Evolutionary conservation across 2,888 invertebrate genomes (phyloP), one percentile per base, ranked within the genome.

Genomic region (Limnephilus lunatus): DNA sequence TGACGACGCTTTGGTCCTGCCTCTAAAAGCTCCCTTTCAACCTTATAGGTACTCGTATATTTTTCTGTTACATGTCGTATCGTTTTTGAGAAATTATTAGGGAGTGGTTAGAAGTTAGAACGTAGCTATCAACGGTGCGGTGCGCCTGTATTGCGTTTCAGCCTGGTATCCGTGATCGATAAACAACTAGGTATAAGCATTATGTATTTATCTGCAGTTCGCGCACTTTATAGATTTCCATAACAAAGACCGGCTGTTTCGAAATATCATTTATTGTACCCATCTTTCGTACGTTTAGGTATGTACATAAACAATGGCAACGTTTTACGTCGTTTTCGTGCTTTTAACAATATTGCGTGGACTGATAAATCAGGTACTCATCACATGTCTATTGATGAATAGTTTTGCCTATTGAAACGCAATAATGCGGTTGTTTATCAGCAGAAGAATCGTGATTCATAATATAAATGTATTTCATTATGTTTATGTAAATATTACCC

Each of bases 141-240:
- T 25, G 25, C 68, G 68, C 68, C 25, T 68, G 25, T 25, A 25
- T 39, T 85, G 39, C 85, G 85, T 32, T 85, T 35, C 35, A 85
- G 19, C 39, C 32, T 7, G 7, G 15, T 39, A 35, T 85, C 85
- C 85, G 85, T 85, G 39, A 39, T 85, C 31, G 85, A 85, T 85
- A 85, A 85, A 25, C 25, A 85, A 19, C 32, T 9, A 35, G 4
- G 3, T 35, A 39, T 85, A 35, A 39, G 25, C 25, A 68, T 35
- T 39, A 39, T n/a, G 9, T 19, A 35, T 83, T 85, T 85, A 85
- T 83, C 85, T 85, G n/a, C 85, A 32, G 85, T 19, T 85, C 85
- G 85, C 39, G 32, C 85, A 25, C 31, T 68, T 68, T 9, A 68
- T 68, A 25, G 68, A 68, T 68, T 68, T 68, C 68, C 68, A 25